phyloP scores from a whole-genome alignment of 1,140 invertebrate species.

The Drosophila chauvacae region DNA sequence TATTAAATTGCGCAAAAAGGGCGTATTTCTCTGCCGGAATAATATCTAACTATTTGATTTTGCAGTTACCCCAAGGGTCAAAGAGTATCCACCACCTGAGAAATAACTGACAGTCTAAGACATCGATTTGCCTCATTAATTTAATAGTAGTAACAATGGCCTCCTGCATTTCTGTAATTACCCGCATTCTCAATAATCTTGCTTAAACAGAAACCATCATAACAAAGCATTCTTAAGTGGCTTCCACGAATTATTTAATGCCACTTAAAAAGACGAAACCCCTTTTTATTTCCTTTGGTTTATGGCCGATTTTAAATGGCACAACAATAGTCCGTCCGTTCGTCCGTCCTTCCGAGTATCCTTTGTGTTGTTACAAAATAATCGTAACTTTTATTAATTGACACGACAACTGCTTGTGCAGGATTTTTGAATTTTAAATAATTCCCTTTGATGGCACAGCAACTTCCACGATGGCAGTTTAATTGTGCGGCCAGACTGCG shows the following conservation, averaged over 20 bases:
- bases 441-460: conserved; percentile 39
- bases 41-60: background rate
- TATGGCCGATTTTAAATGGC: conserved; percentile 33
- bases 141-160: conserved; percentile 17
- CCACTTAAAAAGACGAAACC: conserved; percentile 36
- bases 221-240: conserved; percentile 1
- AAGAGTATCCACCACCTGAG: background rate
- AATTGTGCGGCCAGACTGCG: conserved; percentile 77
- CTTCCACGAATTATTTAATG: conserved; percentile 28
- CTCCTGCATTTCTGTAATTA: conserved; percentile 52
- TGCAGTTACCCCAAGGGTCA: background rate
- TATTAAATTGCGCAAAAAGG: conserved; percentile 60
- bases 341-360: conserved; percentile 11
- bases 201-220: background rate
- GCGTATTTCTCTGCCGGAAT: conserved; percentile 2
- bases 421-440: conserved; percentile 55
- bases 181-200: conserved; percentile 40
- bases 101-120: conserved; percentile 49
- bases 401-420: conserved; percentile 66
- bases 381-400: conserved; percentile 79
- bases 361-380: conserved; percentile 66
- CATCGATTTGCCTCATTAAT: conserved; percentile 63
- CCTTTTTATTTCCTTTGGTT: conserved; percentile 29
- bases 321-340: conserved; percentile 36
- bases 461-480: conserved; percentile 47